These are phyloP conservation scores for Paracanthobrama guichenoti DNA, from an alignment of 2,113 vertebrate species.

Conservation along the genomic window DNA sequence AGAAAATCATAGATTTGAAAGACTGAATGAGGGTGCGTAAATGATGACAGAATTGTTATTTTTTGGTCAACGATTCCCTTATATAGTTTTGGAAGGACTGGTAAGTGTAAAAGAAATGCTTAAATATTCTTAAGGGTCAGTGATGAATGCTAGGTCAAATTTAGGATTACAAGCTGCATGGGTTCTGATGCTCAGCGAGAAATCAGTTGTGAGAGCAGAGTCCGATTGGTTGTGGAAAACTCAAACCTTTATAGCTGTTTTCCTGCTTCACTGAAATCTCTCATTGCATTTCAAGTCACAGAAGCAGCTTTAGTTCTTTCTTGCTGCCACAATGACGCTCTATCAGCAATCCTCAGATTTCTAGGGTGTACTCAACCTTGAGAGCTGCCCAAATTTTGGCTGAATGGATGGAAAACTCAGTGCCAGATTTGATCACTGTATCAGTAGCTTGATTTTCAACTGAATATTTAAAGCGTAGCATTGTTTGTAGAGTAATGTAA, in stretches of 20 bases:
- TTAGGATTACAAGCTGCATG: not conserved
- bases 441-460: not conserved
- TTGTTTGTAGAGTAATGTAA: not conserved
- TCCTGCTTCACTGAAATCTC: conserved; percentile 20
- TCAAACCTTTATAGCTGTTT: not conserved
- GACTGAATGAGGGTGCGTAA: not conserved
- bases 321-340: not conserved
- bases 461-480: not conserved
- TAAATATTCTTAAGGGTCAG: not conserved
- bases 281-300: conserved; percentile 30
- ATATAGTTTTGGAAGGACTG: not conserved
- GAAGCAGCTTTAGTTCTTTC: conserved; percentile 5
- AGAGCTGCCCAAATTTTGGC: not conserved
- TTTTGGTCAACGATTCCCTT: not conserved
- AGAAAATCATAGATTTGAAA: conserved; percentile 1
- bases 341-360: conserved; percentile 34
- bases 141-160: not conserved
- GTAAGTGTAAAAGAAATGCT: not conserved
- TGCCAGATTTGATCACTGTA: not conserved
- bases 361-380: conserved; percentile 17
- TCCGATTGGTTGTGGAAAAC: conserved; percentile 29
- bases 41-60: not conserved
- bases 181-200: conserved; percentile 5
- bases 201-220: conserved; percentile 29
- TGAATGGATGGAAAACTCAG: conserved; percentile 11